Percentiles rank a stretch among this genome's conserved stretches.
Evolutionary conservation across 2,888 invertebrate species (phyloP).

Genomic region (Epistrophe grossulariae): DNA sequence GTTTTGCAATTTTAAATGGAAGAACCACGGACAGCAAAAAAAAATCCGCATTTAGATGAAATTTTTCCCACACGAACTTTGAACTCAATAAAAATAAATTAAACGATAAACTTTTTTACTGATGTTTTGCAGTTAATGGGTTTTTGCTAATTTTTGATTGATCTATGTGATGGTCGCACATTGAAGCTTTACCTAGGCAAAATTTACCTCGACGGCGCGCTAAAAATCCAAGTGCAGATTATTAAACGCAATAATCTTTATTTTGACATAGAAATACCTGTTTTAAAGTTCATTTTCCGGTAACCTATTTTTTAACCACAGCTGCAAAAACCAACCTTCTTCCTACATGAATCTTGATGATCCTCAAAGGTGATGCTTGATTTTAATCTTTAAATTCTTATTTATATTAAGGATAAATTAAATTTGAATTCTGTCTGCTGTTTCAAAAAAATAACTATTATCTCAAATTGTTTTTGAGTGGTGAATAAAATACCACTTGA

Average conservation of each 20-base stretch:
- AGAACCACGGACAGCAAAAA: slow-evolving; percentile 14
- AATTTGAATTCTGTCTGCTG: not conserved
- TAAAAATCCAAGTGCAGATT: no score
- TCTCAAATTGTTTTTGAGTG: not conserved
- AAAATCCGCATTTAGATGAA: not conserved
- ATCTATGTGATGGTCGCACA: not conserved
- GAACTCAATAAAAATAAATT: slow-evolving; percentile 1
- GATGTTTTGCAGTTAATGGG: not conserved
- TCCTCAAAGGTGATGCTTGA: no score
- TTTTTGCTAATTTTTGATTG: not conserved
- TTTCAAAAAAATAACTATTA: no score
- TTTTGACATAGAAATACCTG: no score
- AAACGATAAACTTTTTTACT: not conserved
- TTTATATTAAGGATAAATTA: not conserved
- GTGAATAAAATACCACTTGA: not conserved
- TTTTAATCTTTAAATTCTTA: no score
- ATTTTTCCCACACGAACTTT: slow-evolving; percentile 52
- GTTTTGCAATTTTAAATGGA: slow-evolving; percentile 49
- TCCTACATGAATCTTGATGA: no score
- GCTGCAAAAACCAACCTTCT: no score
- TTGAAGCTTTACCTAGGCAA: no score
- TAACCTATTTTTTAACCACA: no score
- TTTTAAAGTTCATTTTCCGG: no score
- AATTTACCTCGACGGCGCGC: no score
- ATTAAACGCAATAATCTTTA: no score